Evolutionary conservation across 2,888 invertebrate genomes (phyloP).

Genomic region (Euphydryas editha): DNA sequence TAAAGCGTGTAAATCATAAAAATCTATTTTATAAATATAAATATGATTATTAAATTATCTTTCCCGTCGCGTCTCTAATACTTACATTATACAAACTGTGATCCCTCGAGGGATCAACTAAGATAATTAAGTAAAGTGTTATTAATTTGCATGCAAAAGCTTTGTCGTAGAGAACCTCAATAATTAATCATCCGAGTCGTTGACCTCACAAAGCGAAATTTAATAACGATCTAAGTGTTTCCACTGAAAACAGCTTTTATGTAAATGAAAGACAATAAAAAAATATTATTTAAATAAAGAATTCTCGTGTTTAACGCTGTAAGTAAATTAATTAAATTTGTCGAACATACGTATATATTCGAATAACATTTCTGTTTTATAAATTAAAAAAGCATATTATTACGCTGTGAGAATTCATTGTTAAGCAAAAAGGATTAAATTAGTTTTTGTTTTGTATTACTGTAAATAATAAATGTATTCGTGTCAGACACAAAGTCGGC

Average conservation of each 20-base stretch:
- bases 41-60: not conserved
- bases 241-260: not conserved
- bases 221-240: not conserved
- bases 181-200: conserved; percentile 1
- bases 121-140: not conserved
- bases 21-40: not conserved
- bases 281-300: not conserved
- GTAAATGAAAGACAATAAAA: not conserved
- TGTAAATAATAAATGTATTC: too few species aligned
- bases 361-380: too few species aligned
- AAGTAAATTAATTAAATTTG: not conserved
- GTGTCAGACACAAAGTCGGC: too few species aligned
- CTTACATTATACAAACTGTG: not conserved
- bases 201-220: conserved; percentile 3
- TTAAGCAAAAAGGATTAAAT: too few species aligned
- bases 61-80: not conserved
- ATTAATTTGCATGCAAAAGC: not conserved
- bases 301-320: not conserved
- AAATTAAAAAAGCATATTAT: too few species aligned
- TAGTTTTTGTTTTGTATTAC: too few species aligned
- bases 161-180: not conserved
- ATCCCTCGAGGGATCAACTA: not conserved
- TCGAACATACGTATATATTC: not conserved
- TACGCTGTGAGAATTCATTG: too few species aligned
- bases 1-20: too few species aligned